phyloP scores from a whole-genome alignment of 1,140 invertebrate genomes.

The Planococcus citri region DNA sequence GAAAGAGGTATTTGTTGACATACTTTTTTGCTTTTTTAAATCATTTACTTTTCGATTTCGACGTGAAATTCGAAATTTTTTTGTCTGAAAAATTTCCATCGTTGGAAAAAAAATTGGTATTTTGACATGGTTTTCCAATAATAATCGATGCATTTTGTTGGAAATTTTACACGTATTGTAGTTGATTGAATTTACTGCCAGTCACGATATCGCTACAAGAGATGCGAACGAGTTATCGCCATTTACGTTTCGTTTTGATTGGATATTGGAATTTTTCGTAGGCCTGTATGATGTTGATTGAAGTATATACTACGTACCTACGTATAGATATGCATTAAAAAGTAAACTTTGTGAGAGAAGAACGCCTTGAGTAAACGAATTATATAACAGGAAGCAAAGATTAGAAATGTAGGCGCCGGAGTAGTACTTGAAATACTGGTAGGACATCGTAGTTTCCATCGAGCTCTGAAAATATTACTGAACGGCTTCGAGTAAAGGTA shows the following conservation, averaged over 20 bases:
- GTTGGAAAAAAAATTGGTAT: background rate
- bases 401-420: background rate
- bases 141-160: too few species aligned
- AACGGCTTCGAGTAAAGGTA: slow-evolving; percentile 10
- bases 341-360: background rate
- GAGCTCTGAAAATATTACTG: background rate
- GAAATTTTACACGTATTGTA: too few species aligned
- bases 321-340: too few species aligned
- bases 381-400: slow-evolving; percentile 14
- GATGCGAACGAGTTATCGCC: too few species aligned
- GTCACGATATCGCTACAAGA: too few species aligned
- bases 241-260: too few species aligned
- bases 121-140: too few species aligned
- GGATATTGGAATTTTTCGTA: background rate
- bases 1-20: too few species aligned
- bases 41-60: too few species aligned
- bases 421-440: slow-evolving; percentile 16
- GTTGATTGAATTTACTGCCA: background rate
- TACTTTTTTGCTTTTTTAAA: too few species aligned
- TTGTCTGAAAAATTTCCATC: too few species aligned
- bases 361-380: slow-evolving; percentile 15
- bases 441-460: background rate
- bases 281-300: background rate
- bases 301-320: background rate
- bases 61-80: too few species aligned